phyloP scores from a whole-genome alignment of 2,888 invertebrate genomes.

The Pristionchus arcanus region DNA sequence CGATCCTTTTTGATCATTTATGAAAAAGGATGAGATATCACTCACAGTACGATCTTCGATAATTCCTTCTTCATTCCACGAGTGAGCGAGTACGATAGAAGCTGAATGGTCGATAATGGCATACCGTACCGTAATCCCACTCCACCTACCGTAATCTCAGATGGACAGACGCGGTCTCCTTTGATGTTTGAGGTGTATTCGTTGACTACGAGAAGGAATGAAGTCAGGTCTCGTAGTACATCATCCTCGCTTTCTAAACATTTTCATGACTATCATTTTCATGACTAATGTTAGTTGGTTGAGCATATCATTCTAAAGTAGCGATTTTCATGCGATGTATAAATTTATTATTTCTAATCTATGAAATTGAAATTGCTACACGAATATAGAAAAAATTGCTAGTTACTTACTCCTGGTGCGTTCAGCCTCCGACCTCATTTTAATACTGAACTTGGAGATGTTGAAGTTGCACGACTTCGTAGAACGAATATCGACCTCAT shows the following conservation, averaged over 20 bases:
- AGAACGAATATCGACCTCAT: neutral
- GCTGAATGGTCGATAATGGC: neutral
- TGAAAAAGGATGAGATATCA: neutral
- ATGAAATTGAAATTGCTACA: too few relatives aligned
- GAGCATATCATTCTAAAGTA: too few relatives aligned
- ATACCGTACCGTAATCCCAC: neutral
- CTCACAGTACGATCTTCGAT: neutral
- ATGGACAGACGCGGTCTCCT: neutral
- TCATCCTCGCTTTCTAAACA: neutral
- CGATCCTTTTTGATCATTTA: neutral
- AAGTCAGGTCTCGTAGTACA: neutral
- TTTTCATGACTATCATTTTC: too few relatives aligned
- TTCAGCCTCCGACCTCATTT: neutral
- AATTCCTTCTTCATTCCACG: constrained; percentile 13
- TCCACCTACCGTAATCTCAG: constrained; percentile 9
- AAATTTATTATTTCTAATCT: too few relatives aligned
- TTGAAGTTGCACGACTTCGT: neutral
- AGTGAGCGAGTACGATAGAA: constrained; percentile 22
- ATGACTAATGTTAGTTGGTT: too few relatives aligned
- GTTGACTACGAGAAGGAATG: constrained; percentile 26
- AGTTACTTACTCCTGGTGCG: neutral
- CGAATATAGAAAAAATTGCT: neutral
- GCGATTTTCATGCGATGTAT: too few relatives aligned
- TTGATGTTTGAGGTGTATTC: constrained; percentile 14
- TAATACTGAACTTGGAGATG: neutral